Evolutionary conservation across 2,113 vertebrate species (phyloP).

Genomic region (Paratilapia polleni): DNA sequence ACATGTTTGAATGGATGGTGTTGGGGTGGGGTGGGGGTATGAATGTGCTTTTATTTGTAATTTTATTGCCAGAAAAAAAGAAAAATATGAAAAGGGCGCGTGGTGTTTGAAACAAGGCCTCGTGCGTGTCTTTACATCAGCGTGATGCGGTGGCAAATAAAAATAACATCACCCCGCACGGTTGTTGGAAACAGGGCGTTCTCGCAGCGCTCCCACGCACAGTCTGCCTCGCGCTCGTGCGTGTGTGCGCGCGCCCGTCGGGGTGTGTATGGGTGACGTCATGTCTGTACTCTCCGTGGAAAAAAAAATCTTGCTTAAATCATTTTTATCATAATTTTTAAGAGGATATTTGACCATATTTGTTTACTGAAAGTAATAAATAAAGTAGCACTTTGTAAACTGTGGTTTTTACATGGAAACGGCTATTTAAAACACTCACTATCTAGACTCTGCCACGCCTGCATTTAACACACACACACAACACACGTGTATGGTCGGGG

Average conservation of each 20-base stretch:
- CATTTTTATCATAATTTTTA: not conserved
- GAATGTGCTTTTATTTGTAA: not conserved
- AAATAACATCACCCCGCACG: not conserved
- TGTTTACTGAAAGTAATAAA: too few species aligned
- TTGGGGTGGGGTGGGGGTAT: not conserved
- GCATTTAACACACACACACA: too few species aligned
- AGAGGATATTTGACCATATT: too few species aligned
- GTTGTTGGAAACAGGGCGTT: not conserved
- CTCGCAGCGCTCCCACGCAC: conserved; percentile 26
- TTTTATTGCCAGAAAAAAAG: not conserved
- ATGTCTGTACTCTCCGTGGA: conserved; percentile 61
- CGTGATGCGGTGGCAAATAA: not conserved
- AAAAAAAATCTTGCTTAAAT: not conserved
- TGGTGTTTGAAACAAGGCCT: not conserved
- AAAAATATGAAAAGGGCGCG: not conserved
- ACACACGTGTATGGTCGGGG: too few species aligned
- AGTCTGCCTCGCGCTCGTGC: conserved; percentile 3
- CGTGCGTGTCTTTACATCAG: not conserved
- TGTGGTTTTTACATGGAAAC: too few species aligned
- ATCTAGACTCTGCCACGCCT: too few species aligned
- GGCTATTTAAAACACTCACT: too few species aligned
- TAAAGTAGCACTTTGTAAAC: too few species aligned
- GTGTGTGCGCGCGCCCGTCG: conserved; percentile 42
- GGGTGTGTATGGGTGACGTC: conserved; percentile 75
- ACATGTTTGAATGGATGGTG: not conserved